Percentiles rank a stretch among this genome's conserved stretches.
These are phyloP conservation scores for Champsocephalus esox DNA, from an alignment of 2,797 vertebrate genomes.

Conservation along the genomic window DNA sequence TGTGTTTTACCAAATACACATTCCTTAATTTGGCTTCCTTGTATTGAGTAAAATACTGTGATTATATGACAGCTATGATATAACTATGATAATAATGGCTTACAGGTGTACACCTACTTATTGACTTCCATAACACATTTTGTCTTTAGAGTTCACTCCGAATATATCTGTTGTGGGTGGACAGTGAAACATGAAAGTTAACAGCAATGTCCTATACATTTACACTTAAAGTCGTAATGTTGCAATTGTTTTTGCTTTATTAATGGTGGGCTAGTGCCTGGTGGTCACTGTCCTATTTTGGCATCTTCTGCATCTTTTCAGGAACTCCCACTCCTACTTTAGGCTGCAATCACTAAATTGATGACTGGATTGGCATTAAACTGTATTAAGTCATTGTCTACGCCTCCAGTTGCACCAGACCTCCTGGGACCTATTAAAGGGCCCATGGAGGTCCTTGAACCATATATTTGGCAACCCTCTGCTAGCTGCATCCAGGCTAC, in stretches of 20 bases:
- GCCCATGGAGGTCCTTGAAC: conserved; percentile 40
- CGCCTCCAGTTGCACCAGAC: not conserved
- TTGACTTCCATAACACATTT: not conserved
- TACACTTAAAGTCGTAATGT: too few relatives aligned
- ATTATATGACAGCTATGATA: not conserved
- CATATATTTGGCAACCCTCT: conserved; percentile 31
- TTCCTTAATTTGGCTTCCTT: not conserved
- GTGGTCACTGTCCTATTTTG: not conserved
- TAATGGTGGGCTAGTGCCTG: too few relatives aligned
- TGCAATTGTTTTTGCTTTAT: not conserved
- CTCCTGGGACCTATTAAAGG: not conserved
- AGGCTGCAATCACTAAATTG: not conserved
- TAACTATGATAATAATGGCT: too few relatives aligned
- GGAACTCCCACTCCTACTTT: not conserved
- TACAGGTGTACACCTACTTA: not conserved
- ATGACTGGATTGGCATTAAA: not conserved
- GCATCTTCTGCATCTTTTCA: not conserved
- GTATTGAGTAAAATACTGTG: not conserved
- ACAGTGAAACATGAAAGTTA: not conserved
- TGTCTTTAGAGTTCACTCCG: not conserved
- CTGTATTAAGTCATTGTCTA: not conserved
- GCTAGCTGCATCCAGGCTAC: conserved; percentile 40
- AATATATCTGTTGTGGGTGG: not conserved
- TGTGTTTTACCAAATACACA: not conserved
- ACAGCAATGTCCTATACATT: too few relatives aligned